Conservation (phyloP, 2,888 invertebrate genomes). For the Drosophila barbarae region DNA sequence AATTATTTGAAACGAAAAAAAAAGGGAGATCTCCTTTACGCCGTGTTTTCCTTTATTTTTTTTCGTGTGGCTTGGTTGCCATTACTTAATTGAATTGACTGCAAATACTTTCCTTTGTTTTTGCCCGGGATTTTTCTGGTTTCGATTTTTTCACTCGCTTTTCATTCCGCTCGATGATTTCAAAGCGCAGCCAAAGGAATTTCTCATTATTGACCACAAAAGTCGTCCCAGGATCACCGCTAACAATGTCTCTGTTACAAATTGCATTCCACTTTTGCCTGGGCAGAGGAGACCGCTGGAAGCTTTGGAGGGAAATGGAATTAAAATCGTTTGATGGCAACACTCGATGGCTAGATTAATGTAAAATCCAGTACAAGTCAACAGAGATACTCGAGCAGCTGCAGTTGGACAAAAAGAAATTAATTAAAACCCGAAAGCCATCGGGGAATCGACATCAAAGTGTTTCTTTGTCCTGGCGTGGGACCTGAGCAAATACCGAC, state of each 20-base stretch:
- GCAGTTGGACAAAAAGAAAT: slow-evolving; percentile 42
- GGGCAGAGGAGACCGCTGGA: background rate
- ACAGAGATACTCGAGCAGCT: slow-evolving; percentile 32
- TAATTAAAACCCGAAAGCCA: slow-evolving; percentile 59
- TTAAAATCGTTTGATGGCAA: slow-evolving; percentile 68
- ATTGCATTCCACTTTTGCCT: slow-evolving; percentile 21
- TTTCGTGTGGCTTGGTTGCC: slow-evolving; percentile 26
- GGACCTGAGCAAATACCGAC: slow-evolving; percentile 47
- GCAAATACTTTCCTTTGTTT: slow-evolving; percentile 60
- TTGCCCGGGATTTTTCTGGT: slow-evolving; percentile 14
- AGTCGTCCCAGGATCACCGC: slow-evolving; percentile 55
- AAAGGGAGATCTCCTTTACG: slow-evolving; percentile 27
- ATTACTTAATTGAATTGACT: slow-evolving; percentile 71
- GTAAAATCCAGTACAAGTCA: slow-evolving; percentile 56
- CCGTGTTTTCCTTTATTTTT: slow-evolving; percentile 18
- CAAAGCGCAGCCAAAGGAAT: slow-evolving; percentile 65
- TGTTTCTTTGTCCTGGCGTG: slow-evolving; percentile 48
- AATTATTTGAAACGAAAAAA: slow-evolving; percentile 54
- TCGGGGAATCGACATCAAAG: slow-evolving; percentile 54
- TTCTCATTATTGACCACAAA: slow-evolving; percentile 71
- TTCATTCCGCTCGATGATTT: slow-evolving; percentile 43
- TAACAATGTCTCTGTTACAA: slow-evolving; percentile 53
- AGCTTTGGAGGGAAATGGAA: slow-evolving; percentile 51
- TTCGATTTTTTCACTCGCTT: slow-evolving; percentile 8
- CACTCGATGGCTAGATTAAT: slow-evolving; percentile 58